Conservation (phyloP, 2,888 invertebrate genomes). For the Sussaba pulchella region DNA sequence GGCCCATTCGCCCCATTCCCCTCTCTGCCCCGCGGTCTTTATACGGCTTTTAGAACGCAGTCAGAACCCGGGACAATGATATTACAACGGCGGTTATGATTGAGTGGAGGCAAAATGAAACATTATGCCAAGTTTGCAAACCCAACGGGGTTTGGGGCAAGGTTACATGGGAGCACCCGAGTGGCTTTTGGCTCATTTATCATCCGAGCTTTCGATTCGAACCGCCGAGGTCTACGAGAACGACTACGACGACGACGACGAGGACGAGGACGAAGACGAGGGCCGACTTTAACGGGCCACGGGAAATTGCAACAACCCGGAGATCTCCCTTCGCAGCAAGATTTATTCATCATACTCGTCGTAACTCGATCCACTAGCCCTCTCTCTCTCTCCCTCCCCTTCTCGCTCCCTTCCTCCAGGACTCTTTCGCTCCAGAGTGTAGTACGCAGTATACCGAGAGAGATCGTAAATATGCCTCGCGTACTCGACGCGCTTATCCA, state of each 20-base stretch:
- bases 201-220: slow-evolving; percentile 60
- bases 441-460: slow-evolving; percentile 14
- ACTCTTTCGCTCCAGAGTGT: slow-evolving; percentile 12
- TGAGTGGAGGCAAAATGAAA: slow-evolving; percentile 62
- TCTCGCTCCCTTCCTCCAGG: slow-evolving; percentile 8
- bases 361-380: slow-evolving; percentile 61
- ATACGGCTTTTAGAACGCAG: slow-evolving; percentile 46
- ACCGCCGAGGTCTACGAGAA: slow-evolving; percentile 29
- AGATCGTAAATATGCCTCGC: slow-evolving; percentile 60
- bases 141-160: neutral
- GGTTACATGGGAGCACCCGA: slow-evolving; percentile 1
- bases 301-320: slow-evolving; percentile 62
- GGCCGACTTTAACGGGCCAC: slow-evolving; percentile 57
- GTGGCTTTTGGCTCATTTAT: slow-evolving; percentile 49
- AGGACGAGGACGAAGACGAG: slow-evolving; percentile 40
- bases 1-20: neutral
- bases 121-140: slow-evolving; percentile 50
- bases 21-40: slow-evolving; percentile 19
- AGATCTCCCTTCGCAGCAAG: slow-evolving; percentile 61
- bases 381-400: slow-evolving; percentile 28
- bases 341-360: slow-evolving; percentile 66
- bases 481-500: slow-evolving; percentile 50
- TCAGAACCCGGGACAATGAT: slow-evolving; percentile 51
- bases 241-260: slow-evolving; percentile 30
- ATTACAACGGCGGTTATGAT: slow-evolving; percentile 60